Evolutionary conservation across 2,797 vertebrate genomes (phyloP).

Genomic region (Yasuhikotakia modesta): DNA sequence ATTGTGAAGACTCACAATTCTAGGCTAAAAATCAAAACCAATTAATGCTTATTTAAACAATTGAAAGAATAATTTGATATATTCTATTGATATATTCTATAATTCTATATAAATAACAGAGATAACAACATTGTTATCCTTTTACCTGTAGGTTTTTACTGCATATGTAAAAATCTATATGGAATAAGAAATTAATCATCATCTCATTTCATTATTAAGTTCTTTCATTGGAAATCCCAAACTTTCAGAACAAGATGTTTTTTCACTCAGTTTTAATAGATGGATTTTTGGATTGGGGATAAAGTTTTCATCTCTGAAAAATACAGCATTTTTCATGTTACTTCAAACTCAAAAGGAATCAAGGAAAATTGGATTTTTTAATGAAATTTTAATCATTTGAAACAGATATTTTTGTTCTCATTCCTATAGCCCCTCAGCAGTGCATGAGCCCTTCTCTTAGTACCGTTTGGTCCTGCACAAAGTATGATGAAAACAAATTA

Average conservation of each 20-base stretch:
- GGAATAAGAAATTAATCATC: neutral
- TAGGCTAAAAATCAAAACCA: neutral
- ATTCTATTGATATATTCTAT: no score
- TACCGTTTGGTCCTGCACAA: neutral
- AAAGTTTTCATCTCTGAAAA: neutral
- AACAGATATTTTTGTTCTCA: neutral
- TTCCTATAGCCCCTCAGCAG: neutral
- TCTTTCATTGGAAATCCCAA: neutral
- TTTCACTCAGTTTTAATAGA: neutral
- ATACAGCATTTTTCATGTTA: neutral
- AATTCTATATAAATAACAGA: no score
- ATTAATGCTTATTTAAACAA: neutral
- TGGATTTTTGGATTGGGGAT: neutral
- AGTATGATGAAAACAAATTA: neutral
- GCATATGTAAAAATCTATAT: neutral
- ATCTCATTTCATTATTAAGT: neutral
- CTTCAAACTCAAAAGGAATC: conserved; percentile 8
- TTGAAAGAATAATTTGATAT: no score
- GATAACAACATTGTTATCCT: no score
- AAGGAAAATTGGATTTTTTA: no score
- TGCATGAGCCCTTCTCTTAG: neutral
- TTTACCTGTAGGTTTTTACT: no score
- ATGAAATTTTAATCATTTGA: neutral
- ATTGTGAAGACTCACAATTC: neutral
- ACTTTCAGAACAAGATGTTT: neutral